phyloP scores from a whole-genome alignment of 2,888 invertebrate species.

The Trissolcus japonicus region DNA sequence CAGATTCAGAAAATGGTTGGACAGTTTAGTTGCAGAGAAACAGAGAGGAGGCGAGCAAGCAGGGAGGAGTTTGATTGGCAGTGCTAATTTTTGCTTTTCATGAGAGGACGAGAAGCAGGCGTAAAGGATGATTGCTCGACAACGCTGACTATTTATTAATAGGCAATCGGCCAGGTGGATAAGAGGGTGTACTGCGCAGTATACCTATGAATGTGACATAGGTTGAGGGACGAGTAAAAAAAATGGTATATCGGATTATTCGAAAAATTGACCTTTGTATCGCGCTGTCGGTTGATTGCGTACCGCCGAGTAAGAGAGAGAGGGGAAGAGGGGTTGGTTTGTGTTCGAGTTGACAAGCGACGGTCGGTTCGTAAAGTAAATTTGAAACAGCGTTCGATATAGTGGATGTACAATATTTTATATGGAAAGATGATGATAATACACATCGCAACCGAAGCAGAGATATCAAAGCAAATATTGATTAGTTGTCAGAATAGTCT shows the following conservation, averaged over 20 bases:
- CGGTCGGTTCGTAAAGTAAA: too few species aligned
- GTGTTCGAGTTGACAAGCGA: too few species aligned
- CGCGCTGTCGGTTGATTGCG: slow-evolving; percentile 12
- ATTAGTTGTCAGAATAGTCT: slow-evolving; percentile 29
- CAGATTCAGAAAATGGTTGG: too few species aligned
- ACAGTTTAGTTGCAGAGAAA: too few species aligned
- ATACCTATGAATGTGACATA: slow-evolving; percentile 19
- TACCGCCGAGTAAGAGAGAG: not conserved
- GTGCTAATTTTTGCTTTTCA: slow-evolving; percentile 5
- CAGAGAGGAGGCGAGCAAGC: too few species aligned
- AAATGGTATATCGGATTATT: slow-evolving; percentile 23
- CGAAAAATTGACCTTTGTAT: slow-evolving; percentile 38
- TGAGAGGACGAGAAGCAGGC: slow-evolving; percentile 1
- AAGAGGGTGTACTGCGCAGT: not conserved
- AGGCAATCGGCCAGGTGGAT: slow-evolving; percentile 27
- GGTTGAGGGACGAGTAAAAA: slow-evolving; percentile 22
- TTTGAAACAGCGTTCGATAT: too few species aligned
- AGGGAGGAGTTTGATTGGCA: not conserved
- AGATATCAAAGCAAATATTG: slow-evolving; percentile 29
- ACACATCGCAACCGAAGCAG: slow-evolving; percentile 16
- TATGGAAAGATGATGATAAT: too few species aligned
- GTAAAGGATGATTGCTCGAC: slow-evolving; percentile 15
- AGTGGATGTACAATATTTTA: too few species aligned
- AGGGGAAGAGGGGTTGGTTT: too few species aligned
- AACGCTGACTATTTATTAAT: slow-evolving; percentile 33